phyloP scores from a whole-genome alignment of 2,797 vertebrate genomes.

The Hemibagrus guttatus region DNA sequence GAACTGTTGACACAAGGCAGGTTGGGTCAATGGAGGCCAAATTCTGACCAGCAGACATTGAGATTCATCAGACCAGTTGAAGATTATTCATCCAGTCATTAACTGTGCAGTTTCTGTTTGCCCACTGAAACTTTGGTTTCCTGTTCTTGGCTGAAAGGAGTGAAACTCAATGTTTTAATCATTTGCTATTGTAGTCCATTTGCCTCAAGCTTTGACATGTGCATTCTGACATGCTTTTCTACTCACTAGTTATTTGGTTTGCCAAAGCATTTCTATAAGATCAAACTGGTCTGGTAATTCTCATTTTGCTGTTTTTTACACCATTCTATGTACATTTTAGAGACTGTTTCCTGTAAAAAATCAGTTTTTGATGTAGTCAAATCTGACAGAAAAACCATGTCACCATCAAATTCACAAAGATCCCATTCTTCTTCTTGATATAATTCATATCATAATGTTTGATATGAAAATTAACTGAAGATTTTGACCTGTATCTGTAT shows the following conservation, averaged over 20 bases:
- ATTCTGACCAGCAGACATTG: not conserved
- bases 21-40: not conserved
- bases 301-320: not conserved
- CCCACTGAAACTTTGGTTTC: not conserved
- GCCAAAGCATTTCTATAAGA: not conserved
- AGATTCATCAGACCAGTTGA: not conserved
- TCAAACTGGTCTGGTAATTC: not conserved
- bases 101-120: not conserved
- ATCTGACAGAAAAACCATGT: not conserved
- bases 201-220: not conserved
- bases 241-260: not conserved
- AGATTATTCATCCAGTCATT: accelerated
- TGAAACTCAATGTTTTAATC: not conserved
- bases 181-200: not conserved
- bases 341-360: not conserved
- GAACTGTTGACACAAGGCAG: not conserved
- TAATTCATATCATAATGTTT: not conserved
- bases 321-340: not conserved
- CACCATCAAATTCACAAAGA: not conserved
- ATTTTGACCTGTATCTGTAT: not conserved
- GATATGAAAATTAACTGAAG: not conserved
- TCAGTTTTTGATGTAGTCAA: not conserved
- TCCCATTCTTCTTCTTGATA: not conserved
- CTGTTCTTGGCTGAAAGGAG: not conserved
- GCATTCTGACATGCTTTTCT: not conserved